Evolutionary conservation across 35 echinoderm and acorn worm species (phyloP), one percentile per base, ranked within the genome.

Genomic region (Patiria miniata): DNA sequence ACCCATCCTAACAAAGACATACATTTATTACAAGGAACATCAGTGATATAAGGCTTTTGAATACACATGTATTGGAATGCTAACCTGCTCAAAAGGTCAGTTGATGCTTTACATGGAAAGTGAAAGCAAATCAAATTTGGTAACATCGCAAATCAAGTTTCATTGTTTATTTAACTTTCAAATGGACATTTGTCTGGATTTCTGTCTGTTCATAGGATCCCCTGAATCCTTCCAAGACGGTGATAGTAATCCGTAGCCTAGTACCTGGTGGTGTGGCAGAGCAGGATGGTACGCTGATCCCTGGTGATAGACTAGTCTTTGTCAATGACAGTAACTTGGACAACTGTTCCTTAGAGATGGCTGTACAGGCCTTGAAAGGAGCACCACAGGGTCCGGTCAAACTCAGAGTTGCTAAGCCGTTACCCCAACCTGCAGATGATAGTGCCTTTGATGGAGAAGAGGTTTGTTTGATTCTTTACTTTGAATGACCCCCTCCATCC

Each of bases 281-380:
- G 22, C 50, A 83, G 61, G 89, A 99, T 94, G 96, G 96, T 23
- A 85, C 89, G 26, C 96, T 99, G 18, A 87, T 91, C 14, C 86
- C 96, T 18, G 93, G 93, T 28, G 96, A 99, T 52, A 80, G 91
- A 58, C 83, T 99, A 4, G 85, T 94, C 52, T 94, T 83, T 1
- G 96, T 99, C 29, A 99, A 99, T 77, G 93, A 95, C 4, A 86
- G 42, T 29, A 88, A 94, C 42, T 85, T 99, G 18, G 96, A 91
- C 51, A 79, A 95, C 68, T 91, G 92, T 55, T 86, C 85, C 2
- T 68, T 97, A 36, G 95, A 97, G 32, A 78, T 52, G 60, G 95
- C 95, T 5, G 95, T 97, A 8, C 87, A 93, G 39, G 95, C 92
- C 9, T 53, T 97, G 37, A 90, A 93, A 40, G 89, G 95, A 17